Base-by-base conservation (phyloP, 2,113 vertebrate species). In the Brienomyrus brachyistius region DNA sequence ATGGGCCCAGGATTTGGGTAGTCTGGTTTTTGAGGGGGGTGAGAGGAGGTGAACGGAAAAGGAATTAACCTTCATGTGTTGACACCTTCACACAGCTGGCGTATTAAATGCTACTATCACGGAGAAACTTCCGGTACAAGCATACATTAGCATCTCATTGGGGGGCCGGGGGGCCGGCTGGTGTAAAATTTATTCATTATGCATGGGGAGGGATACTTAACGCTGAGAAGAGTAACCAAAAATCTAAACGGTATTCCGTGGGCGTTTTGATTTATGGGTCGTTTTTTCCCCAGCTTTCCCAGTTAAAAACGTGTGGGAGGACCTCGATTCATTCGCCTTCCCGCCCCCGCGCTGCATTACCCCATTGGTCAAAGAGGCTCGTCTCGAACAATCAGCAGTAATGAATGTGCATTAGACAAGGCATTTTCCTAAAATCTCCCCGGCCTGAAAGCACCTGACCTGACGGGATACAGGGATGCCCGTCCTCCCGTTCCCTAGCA, bases 111-210 rank as follows among this genome's bases (percentile, higher is more conserved):
- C 35, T 83, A 85, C 62, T 87, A 90, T 90, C 43, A 47, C 45
- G 86, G 83, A 88, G 66, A 82, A 90, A 90, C 48, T 85, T 93
- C 88, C 62, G 23, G 91, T 88, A 88, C 59, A 83, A 62, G 80
- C 90, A 87, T 91, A 59, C 19, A 92, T 93, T 91, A 92, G 89
- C 90, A 93, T 93, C 52, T 90, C 54, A 92, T 93, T 92, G 87
- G 23, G 23, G 90, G 70, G 51, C 21, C 5, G 40, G 45, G 83
- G 70, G 84, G 88, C 51, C 54, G 83, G 82, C 51, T 87, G 62
- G 83, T 50, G 52, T 50, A 52, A 83, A 56, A 17, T 77, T 51
- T 82, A 35, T 89, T 89, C 40, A 88, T 70, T 77, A 77, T 74
- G 62, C 88, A 88, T 31, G n/a, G 17, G 45, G 45, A 77, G 70